Evolutionary conservation across 2,888 invertebrate species (phyloP).

Genomic region (Parnassius orleans): DNA sequence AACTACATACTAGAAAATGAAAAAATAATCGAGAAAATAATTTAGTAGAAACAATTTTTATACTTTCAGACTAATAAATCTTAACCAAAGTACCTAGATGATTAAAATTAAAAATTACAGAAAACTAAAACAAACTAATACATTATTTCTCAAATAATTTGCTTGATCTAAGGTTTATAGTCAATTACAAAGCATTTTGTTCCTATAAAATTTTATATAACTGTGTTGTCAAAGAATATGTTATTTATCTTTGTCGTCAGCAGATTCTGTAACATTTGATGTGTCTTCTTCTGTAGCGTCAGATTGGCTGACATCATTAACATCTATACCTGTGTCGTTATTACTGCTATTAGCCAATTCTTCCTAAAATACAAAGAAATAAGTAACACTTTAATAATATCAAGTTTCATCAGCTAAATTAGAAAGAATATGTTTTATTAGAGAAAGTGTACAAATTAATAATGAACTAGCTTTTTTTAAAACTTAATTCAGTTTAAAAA

Average conservation of each 20-base stretch:
- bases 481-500: slow-evolving; percentile 2
- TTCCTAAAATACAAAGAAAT: slow-evolving; percentile 55
- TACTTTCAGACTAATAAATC: neutral
- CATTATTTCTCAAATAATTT: neutral
- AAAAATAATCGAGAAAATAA: neutral
- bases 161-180: neutral
- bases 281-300: slow-evolving; percentile 53
- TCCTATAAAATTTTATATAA: neutral
- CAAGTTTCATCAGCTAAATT: neutral
- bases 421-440: neutral
- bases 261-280: slow-evolving; percentile 4
- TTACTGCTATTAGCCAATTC: slow-evolving; percentile 83
- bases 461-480: slow-evolving; percentile 1
- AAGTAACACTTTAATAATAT: neutral
- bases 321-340: slow-evolving; percentile 77
- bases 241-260: slow-evolving; percentile 13
- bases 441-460: neutral
- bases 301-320: slow-evolving; percentile 72
- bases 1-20: neutral
- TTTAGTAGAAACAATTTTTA: neutral
- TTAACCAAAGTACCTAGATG: too few species aligned
- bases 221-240: slow-evolving; percentile 5
- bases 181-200: neutral
- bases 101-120: neutral
- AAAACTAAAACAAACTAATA: neutral